Base-by-base conservation (phyloP, 2,113 vertebrate genomes). In the Bombycilla garrulus region DNA sequence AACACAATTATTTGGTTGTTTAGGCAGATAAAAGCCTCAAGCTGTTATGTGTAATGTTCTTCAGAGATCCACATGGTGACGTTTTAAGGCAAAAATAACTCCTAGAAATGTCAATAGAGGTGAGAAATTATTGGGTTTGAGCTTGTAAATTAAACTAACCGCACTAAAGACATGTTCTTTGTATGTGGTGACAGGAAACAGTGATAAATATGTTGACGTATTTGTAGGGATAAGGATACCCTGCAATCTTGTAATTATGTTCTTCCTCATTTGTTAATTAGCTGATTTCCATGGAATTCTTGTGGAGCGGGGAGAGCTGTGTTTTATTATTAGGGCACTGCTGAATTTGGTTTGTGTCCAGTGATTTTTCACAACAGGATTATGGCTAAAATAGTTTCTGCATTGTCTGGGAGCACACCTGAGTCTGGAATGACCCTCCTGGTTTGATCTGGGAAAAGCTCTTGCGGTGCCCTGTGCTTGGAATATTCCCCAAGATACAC, bases 21-120 rank as follows among this genome's bases (percentile, higher is more conserved):
- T 31, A 73, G 81, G 92, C 91, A 87, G 87, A 93, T 76, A 91
- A 93, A 95, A 96, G 64, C 81, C 60, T 88, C 78, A 93, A 90
- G 74, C 85, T 92, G 78, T 62, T 92, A 44, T 44, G 16, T 83
- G 53, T 90, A 73, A 50, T 1, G 3, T 77, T 31, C 60, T 36
- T 88, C 61, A 69, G 61, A 54, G 24, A 86, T 84, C 51, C 47
- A 88, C 72, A 19, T 66, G 72, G 38, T 90, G 60, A 36, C 3
- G 23, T 90, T 92, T 83, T 57, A 58, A 47, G 51, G 72, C 81
- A 97, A 95, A 91, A 95, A 87, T 67, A 91, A 50, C 71, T 87
- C 65, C 5, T 50, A 87, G 81, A 92, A 76, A 77, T 91, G 58
- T 82, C 86, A 86, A 12, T 3, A 67, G 65, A 65, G 53, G 62